Evolutionary conservation across 2,113 vertebrate species (phyloP), one percentile per base, ranked within the genome.

Genomic region (Colinus virginianus): DNA sequence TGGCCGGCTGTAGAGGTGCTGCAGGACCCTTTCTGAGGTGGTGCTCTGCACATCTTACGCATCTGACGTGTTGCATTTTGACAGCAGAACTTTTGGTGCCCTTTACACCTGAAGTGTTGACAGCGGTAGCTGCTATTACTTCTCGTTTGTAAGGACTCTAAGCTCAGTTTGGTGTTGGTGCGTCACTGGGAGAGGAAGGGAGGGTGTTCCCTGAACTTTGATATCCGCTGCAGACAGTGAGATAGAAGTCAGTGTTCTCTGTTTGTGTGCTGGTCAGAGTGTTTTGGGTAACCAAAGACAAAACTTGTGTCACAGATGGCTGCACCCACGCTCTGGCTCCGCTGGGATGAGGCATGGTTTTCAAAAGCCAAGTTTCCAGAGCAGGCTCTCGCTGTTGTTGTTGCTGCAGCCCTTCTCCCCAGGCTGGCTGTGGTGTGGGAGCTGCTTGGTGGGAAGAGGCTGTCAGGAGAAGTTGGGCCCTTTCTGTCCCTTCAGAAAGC

Each of bases 201-300:
- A 87, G 78, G 79, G 71, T 91, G 75, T 87, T 95, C 61, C 71
- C 79, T 95, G 79, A 78, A 91, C 90, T 91, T 91, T 93, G 93
- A 88, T 74, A 87, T 74, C 34, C 59, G 38, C 34, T 38, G 19
- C 45, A 21, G 28, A 11, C 34, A 75, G 11, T 36, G 34, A 67
- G 8, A 4, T 88, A 63, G 25, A 90, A 95, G 84, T 45, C 55
- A 38, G 25, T 0, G 0, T 88, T 72, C 28, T 5, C 5, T 85
- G 38, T 85, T 87, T 69, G 11, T 74, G 12, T 70, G 22, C 42
- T 63, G 42, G 5, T 93, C 42, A 32, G 62, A 53, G 21, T 80
- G 76, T 87, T 94, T 94, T 77, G 67, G 22, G 45, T 84, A 89
- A 70, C 17, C 21, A 19, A 28, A 42, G 23, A 7, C 38, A 92